Percentiles rank a stretch among this genome's conserved stretches.
Evolutionary conservation across 2,113 vertebrate species (phyloP).

Genomic region (Pitta sordida): DNA sequence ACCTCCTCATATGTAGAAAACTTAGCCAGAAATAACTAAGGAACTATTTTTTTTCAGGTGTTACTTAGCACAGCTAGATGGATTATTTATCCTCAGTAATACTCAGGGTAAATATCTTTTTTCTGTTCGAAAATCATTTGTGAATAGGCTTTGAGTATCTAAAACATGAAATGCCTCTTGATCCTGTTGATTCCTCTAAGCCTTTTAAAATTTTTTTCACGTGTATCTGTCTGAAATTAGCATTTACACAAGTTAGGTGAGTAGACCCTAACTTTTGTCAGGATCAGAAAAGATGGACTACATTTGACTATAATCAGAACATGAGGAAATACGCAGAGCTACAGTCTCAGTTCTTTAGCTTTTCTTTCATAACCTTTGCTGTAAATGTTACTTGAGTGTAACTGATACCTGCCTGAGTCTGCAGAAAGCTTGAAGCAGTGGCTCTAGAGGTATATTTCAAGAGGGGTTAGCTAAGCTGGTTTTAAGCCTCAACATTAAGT

Average conservation of each 20-base stretch:
- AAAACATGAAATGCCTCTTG: slow-evolving; percentile 25
- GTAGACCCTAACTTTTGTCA: not conserved
- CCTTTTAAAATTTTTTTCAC: not conserved
- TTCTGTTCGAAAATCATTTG: not conserved
- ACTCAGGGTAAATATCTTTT: slow-evolving; percentile 3
- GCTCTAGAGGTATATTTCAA: not conserved
- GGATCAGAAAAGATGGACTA: not conserved
- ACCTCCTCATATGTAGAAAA: not conserved
- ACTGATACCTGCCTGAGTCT: not conserved
- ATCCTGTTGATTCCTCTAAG: not conserved
- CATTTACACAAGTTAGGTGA: not conserved
- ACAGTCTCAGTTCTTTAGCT: not conserved
- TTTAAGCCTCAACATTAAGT: not conserved
- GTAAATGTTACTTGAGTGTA: not conserved
- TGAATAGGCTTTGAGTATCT: slow-evolving; percentile 11
- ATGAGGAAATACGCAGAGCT: not conserved
- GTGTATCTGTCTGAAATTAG: not conserved
- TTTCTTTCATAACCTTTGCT: not conserved
- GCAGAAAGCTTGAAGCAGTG: not conserved
- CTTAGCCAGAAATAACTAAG: slow-evolving; percentile 33
- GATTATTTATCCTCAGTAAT: slow-evolving; percentile 32
- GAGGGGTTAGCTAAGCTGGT: not conserved
- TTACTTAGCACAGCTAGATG: slow-evolving; percentile 17
- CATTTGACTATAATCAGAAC: not conserved
- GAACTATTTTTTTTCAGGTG: not conserved